Percentiles rank a stretch among this genome's conserved stretches.
These are phyloP conservation scores for Melipona quadrifasciata DNA, from an alignment of 1,140 invertebrate species.

Conservation along the genomic window DNA sequence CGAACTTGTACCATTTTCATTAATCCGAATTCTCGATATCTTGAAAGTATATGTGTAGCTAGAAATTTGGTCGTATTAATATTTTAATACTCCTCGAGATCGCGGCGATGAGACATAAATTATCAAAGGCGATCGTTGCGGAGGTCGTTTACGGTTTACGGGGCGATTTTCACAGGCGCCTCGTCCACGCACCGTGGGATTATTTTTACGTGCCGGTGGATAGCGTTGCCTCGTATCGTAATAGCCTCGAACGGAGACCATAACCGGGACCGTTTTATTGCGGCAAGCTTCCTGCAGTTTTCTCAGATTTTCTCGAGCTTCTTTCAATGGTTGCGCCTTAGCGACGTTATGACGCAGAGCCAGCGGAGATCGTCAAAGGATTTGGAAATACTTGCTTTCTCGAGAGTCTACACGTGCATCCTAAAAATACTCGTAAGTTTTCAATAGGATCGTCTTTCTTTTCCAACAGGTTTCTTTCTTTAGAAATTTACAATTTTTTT, in stretches of 20 bases:
- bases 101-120: conserved; percentile 60
- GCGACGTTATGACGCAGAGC: neutral
- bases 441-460: neutral
- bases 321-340: neutral
- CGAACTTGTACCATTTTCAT: neutral
- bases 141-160: conserved; percentile 26
- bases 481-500: too few relatives aligned
- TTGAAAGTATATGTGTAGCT: neutral
- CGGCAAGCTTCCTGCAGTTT: neutral
- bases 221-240: neutral
- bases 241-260: neutral
- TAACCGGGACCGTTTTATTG: neutral
- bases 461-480: too few relatives aligned
- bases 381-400: neutral
- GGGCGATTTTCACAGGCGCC: conserved; percentile 41
- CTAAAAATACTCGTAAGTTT: neutral
- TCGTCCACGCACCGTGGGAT: neutral
- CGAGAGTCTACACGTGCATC: neutral
- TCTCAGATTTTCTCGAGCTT: neutral
- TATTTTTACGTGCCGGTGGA: conserved; percentile 20
- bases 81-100: conserved; percentile 66
- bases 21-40: neutral
- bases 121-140: conserved; percentile 48
- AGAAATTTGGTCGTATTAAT: conserved; percentile 73
- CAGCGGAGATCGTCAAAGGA: neutral